Percentiles rank a stretch among this genome's conserved stretches.
Conservation (phyloP, 2,888 invertebrate species). For the Romanomermis culicivorax region DNA sequence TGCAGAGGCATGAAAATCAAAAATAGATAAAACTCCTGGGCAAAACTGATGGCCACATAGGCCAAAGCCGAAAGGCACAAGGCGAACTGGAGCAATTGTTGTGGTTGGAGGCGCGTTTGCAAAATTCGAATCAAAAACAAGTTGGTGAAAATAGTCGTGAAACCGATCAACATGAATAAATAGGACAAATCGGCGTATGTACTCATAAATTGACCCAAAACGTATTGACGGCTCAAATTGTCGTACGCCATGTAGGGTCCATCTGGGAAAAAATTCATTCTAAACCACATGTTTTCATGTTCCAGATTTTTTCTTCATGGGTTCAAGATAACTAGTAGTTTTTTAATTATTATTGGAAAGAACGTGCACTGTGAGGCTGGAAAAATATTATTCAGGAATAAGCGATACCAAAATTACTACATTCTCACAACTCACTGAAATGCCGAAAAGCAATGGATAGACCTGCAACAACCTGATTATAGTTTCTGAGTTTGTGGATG, state of each 20-base stretch:
- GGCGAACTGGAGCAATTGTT: slow-evolving; percentile 15
- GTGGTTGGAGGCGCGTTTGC: slow-evolving; percentile 17
- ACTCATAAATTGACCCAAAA: slow-evolving; percentile 16
- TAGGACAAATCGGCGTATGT: slow-evolving; percentile 17
- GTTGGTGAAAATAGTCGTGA: slow-evolving; percentile 18
- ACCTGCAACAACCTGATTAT: too few relatives aligned
- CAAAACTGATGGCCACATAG: slow-evolving; percentile 16
- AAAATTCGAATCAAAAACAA: slow-evolving; percentile 18
- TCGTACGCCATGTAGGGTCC: slow-evolving; percentile 22
- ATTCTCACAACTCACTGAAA: too few relatives aligned
- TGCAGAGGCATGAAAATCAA: slow-evolving; percentile 20
- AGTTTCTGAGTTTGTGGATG: too few relatives aligned
- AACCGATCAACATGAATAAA: slow-evolving; percentile 16
- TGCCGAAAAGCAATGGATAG: too few relatives aligned
- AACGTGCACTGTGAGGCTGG: too few relatives aligned
- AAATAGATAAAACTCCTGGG: slow-evolving; percentile 13
- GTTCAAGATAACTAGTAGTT: background rate
- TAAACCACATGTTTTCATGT: too few relatives aligned
- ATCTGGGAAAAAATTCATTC: slow-evolving; percentile 16
- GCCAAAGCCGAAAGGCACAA: slow-evolving; percentile 14
- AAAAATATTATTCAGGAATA: too few relatives aligned
- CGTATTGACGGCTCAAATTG: slow-evolving; percentile 17
- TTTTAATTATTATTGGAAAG: too few relatives aligned
- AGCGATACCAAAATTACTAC: too few relatives aligned
- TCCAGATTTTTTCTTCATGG: background rate